Percentiles rank a stretch among this genome's conserved stretches.
phyloP scores from a whole-genome alignment of 2,797 vertebrate genomes.

The Rhynchonycteris naso region DNA sequence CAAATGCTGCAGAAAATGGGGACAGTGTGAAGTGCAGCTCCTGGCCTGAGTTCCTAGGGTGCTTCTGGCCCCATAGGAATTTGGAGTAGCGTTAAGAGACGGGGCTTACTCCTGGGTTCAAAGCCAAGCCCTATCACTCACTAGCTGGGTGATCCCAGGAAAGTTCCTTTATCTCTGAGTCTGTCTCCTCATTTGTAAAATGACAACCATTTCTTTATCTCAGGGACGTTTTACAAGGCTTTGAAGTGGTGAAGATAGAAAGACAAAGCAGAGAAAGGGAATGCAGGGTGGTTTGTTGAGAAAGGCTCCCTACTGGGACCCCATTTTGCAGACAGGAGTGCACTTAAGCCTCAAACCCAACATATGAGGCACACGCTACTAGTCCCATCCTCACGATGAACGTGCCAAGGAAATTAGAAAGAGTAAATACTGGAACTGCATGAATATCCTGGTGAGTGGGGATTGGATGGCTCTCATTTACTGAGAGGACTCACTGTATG shows the following conservation, averaged over 20 bases:
- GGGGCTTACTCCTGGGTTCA: background rate
- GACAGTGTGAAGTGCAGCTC: background rate
- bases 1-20: background rate
- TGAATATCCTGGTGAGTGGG: background rate
- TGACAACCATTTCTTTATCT: background rate
- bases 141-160: background rate
- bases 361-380: too few relatives aligned
- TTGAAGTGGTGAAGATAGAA: background rate
- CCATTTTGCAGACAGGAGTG: background rate
- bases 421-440: background rate
- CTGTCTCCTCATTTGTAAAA: background rate
- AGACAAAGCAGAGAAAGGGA: background rate
- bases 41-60: too few relatives aligned
- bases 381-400: background rate
- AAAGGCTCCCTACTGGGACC: background rate
- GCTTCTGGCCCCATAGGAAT: background rate
- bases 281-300: background rate
- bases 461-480: background rate
- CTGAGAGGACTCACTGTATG: background rate
- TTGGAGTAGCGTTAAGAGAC: background rate
- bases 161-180: background rate
- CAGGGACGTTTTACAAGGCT: background rate
- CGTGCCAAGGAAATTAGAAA: background rate
- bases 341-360: background rate
- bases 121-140: background rate